phyloP scores from a whole-genome alignment of 1,140 invertebrate genomes.

The Papilio glaucus region DNA sequence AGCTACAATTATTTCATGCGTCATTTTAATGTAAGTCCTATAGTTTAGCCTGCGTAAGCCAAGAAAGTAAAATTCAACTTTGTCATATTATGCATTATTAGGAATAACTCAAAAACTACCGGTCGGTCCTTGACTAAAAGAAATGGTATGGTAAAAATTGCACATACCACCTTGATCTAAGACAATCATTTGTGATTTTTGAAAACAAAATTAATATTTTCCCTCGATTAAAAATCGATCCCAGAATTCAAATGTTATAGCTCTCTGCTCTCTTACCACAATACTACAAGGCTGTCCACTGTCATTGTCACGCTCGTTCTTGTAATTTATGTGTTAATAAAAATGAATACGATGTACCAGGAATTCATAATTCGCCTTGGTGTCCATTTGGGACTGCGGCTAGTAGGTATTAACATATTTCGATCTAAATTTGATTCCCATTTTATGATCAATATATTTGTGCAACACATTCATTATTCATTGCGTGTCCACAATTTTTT shows the following conservation, averaged over 20 bases:
- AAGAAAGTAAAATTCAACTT: too few relatives aligned
- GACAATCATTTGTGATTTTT: too few relatives aligned
- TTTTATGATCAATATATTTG: slow-evolving; percentile 20
- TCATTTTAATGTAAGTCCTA: too few relatives aligned
- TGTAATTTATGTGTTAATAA: slow-evolving; percentile 19
- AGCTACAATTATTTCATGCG: too few relatives aligned
- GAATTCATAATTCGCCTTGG: slow-evolving; percentile 1
- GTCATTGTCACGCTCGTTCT: slow-evolving; percentile 1
- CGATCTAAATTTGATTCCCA: neutral
- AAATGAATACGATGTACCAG: slow-evolving; percentile 1
- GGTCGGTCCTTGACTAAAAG: too few relatives aligned
- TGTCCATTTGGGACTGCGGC: slow-evolving; percentile 10
- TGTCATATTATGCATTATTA: too few relatives aligned
- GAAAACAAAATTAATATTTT: too few relatives aligned
- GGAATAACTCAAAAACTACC: too few relatives aligned
- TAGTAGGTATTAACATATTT: slow-evolving; percentile 11
- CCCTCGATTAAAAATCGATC: neutral
- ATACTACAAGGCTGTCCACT: neutral
- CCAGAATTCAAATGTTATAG: too few relatives aligned
- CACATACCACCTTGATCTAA: too few relatives aligned
- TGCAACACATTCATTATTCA: slow-evolving; percentile 19
- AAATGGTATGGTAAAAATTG: too few relatives aligned
- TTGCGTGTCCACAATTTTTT: slow-evolving; percentile 16
- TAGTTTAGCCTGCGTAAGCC: too few relatives aligned
- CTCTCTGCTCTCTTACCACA: neutral